phyloP scores from a whole-genome alignment of 2,797 vertebrate genomes.

The Clamator glandarius region DNA sequence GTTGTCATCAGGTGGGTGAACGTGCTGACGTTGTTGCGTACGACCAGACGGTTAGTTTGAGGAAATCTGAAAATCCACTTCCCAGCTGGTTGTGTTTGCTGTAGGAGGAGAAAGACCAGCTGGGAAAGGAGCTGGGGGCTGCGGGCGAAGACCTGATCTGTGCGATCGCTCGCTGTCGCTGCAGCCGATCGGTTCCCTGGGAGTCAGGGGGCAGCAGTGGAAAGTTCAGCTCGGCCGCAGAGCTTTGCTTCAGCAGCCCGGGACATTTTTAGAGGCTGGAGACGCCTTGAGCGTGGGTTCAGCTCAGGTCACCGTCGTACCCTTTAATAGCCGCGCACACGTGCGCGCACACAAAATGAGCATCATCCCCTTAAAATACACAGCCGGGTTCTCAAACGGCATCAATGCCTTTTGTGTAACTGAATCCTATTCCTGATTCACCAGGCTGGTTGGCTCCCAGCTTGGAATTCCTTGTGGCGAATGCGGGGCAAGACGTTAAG shows the following conservation, averaged over 20 bases:
- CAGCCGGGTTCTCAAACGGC: not conserved
- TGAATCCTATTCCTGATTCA: not conserved
- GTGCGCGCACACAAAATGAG: not conserved
- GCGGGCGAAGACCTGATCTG: not conserved
- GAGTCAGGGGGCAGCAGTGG: not conserved
- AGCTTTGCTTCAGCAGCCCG: constrained; percentile 28
- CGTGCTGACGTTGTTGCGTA: accelerated
- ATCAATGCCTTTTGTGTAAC: constrained; percentile 27
- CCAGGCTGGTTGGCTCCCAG: not conserved
- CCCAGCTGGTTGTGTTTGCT: not conserved
- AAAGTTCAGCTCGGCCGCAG: constrained; percentile 8
- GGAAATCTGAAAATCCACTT: not conserved
- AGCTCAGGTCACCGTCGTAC: constrained; percentile 51
- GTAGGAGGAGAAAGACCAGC: constrained; percentile 9
- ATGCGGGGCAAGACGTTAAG: not conserved
- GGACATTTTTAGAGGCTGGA: constrained; percentile 50
- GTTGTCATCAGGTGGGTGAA: not conserved
- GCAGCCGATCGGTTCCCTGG: not conserved
- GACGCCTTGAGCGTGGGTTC: constrained; percentile 37
- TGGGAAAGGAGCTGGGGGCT: not conserved
- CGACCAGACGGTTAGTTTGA: not conserved
- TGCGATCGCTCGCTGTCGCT: not conserved
- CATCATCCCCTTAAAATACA: constrained; percentile 17
- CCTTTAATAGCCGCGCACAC: constrained; percentile 41
- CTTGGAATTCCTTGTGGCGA: not conserved